Conservation (phyloP, 2,113 vertebrate species). For the Indicator indicator region DNA sequence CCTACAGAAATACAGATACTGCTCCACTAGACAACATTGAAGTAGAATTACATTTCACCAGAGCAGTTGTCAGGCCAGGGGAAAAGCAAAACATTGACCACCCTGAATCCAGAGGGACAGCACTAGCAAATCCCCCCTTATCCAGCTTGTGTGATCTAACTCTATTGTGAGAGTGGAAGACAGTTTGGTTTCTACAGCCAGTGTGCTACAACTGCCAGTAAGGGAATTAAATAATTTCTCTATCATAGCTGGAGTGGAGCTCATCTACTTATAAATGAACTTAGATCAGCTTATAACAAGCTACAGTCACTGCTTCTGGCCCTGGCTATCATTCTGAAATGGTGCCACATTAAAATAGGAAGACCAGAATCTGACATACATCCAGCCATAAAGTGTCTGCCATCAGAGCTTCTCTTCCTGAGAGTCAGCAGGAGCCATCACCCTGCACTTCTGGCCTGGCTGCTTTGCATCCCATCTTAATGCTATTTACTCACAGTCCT, state of each 20-base stretch:
- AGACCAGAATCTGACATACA: not conserved
- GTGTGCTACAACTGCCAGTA: not conserved
- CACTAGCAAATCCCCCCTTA: not conserved
- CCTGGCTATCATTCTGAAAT: not conserved
- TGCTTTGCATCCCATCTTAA: not conserved
- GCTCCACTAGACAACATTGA: not conserved
- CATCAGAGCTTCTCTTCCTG: not conserved
- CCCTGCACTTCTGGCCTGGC: not conserved
- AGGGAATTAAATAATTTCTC: not conserved
- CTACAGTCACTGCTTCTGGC: not conserved
- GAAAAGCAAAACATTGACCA: not conserved
- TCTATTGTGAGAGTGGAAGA: not conserved
- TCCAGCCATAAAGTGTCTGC: not conserved
- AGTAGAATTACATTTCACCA: not conserved
- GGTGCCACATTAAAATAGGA: not conserved
- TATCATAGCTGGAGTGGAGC: not conserved
- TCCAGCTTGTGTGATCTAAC: accelerated
- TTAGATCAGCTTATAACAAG: not conserved
- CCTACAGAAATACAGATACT: slow-evolving; percentile 12
- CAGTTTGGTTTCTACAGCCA: not conserved
- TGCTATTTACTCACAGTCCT: not conserved
- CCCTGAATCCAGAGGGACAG: not conserved
- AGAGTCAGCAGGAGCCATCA: not conserved
- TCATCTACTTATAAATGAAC: not conserved
- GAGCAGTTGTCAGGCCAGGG: not conserved